These are phyloP conservation scores for Sinocyclocheilus anophthalmus DNA, from an alignment of 2,113 vertebrate genomes.

Conservation along the genomic window DNA sequence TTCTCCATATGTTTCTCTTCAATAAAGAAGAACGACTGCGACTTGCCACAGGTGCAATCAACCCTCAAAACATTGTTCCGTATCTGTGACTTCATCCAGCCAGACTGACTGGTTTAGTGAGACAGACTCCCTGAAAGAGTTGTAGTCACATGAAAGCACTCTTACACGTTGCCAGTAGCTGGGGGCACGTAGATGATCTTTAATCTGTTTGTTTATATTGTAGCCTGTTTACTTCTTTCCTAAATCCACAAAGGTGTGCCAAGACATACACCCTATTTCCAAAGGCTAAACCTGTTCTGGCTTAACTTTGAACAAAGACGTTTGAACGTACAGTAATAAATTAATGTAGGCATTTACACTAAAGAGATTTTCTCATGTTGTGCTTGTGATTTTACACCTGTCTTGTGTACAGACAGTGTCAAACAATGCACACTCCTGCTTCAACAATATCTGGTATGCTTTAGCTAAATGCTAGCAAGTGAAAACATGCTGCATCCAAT, in stretches of 20 bases:
- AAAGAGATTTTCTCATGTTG: background rate
- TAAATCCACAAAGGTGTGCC: slow-evolving; percentile 27
- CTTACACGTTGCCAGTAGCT: slow-evolving; percentile 4
- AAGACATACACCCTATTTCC: slow-evolving; percentile 9
- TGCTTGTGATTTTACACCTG: background rate
- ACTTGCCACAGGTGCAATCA: background rate
- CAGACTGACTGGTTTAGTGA: slow-evolving; percentile 24
- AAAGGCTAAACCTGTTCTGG: background rate
- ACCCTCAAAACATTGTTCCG: slow-evolving; percentile 18
- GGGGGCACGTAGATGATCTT: background rate
- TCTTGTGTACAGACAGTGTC: background rate
- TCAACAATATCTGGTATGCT: background rate
- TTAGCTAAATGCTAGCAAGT: background rate
- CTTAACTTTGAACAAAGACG: background rate
- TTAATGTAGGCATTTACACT: background rate
- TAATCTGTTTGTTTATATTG: slow-evolving; percentile 8
- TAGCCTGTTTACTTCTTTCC: background rate
- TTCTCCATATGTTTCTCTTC: slow-evolving; percentile 65
- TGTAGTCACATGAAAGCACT: background rate
- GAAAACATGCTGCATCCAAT: background rate
- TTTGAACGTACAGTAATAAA: background rate
- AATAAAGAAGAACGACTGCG: background rate
- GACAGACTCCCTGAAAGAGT: background rate
- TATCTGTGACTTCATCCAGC: slow-evolving; percentile 4
- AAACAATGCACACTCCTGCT: background rate